Evolutionary conservation across 2,888 invertebrate species (phyloP), one percentile per base, ranked within the genome.

Genomic region (Hyalella azteca): DNA sequence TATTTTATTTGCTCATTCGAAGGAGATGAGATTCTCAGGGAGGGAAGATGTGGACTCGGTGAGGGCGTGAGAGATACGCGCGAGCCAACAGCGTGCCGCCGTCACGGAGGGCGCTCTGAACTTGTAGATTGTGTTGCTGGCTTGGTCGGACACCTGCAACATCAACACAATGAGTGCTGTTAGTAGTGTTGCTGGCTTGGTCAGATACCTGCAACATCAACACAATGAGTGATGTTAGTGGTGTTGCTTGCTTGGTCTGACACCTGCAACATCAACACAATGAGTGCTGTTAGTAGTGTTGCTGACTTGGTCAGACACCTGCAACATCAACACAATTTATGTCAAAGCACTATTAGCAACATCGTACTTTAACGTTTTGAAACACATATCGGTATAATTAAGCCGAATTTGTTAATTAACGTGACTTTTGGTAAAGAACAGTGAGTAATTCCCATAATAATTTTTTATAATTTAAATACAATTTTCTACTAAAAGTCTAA

Each of bases 21-120:
- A 84, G 26, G 83, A 80, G 59, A 84, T 84, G 29, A 84, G 79
- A 59, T 84, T 84, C 49, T 84, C 79, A 11, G 79, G 79, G 1
- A 49, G n/a, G 50, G 36, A 75, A 36, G 78, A 77, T 41, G 81
- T 78, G 78, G 79, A 73, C 50, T 84, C 83, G 29, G 80, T 78
- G 41, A 84, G 81, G 66, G 81, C 81, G 50, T 81, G 80, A 15
- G 81, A 79, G 29, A 84, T 77, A 76, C 80, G 80, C 11, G 78
- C 54, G n/a, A 84, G 81, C 83, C 83, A 84, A 22, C 81, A 84
- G 60, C 79, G 80, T 32, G 83, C 83, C 22, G 81, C 83, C n/a
- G 79, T 76, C 11, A 82, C 78, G 11, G 83, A 79, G n/a, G 83
- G 83, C 13, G 83, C 83, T 39, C 83, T 76, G 66, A 84, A 84